These are phyloP conservation scores for Armadillidium nasatum DNA, from an alignment of 1,140 invertebrate genomes.

Conservation along the genomic window DNA sequence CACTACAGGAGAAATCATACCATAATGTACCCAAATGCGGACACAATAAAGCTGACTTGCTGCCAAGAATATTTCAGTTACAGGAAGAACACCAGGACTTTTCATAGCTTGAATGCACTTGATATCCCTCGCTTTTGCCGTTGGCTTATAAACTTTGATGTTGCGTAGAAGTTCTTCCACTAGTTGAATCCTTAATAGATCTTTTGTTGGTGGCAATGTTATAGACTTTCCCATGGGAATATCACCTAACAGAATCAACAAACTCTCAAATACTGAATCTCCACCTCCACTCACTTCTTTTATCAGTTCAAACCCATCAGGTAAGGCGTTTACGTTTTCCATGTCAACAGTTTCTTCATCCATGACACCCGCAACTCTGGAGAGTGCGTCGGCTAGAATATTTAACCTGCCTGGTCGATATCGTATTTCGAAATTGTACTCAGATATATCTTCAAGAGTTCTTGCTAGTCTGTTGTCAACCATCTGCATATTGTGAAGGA, in stretches of 20 bases:
- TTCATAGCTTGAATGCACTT: neutral
- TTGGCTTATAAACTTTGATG: neutral
- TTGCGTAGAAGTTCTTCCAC: neutral
- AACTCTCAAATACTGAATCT: constrained; percentile 6
- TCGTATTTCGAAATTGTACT: neutral
- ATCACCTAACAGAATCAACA: neutral
- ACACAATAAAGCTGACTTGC: neutral
- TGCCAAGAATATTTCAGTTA: neutral
- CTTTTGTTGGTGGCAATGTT: neutral
- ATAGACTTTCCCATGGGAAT: neutral
- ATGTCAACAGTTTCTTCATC: too few species aligned
- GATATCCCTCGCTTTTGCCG: neutral
- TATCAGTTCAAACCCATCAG: too few species aligned
- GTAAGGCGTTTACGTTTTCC: too few species aligned
- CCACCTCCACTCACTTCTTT: neutral
- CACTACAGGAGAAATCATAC: neutral
- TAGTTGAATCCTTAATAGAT: neutral
- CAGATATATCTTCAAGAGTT: constrained; percentile 12
- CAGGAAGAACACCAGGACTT: neutral
- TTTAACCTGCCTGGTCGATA: neutral
- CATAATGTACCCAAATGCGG: neutral
- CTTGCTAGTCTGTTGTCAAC: neutral
- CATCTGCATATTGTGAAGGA: constrained; percentile 13
- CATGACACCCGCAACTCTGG: too few species aligned
- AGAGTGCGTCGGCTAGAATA: neutral